These are phyloP conservation scores for Gryllus longicercus DNA, from an alignment of 2,888 invertebrate genomes.

Conservation along the genomic window DNA sequence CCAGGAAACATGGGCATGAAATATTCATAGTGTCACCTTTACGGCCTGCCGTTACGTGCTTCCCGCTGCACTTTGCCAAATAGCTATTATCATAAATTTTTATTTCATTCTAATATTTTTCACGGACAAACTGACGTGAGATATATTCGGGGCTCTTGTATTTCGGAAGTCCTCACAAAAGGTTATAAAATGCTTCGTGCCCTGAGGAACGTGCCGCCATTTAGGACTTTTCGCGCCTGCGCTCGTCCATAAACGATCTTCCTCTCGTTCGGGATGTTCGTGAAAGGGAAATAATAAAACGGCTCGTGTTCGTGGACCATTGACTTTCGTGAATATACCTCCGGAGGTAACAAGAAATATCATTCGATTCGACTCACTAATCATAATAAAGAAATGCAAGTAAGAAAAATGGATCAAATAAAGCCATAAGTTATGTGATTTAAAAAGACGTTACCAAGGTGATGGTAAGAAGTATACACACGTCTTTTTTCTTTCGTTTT, in stretches of 20 bases:
- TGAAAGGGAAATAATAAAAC: too few relatives aligned
- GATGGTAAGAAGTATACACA: too few relatives aligned
- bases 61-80: background rate
- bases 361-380: too few relatives aligned
- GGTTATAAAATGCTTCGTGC: background rate
- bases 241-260: background rate
- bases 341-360: too few relatives aligned
- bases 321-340: too few relatives aligned
- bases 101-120: slow-evolving; percentile 6
- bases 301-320: too few relatives aligned
- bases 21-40: slow-evolving; percentile 11
- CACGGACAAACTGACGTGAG: background rate
- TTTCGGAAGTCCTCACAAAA: slow-evolving; percentile 6
- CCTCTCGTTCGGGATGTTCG: background rate
- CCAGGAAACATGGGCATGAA: background rate
- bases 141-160: background rate
- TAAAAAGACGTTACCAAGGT: too few relatives aligned
- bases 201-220: background rate
- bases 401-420: too few relatives aligned
- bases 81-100: slow-evolving; percentile 17
- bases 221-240: background rate
- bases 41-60: background rate
- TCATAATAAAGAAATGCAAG: too few relatives aligned
- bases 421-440: too few relatives aligned
- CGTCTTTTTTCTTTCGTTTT: too few relatives aligned